These are phyloP conservation scores for Actenoides hombroni DNA, from an alignment of 2,113 vertebrate species.

Conservation along the genomic window DNA sequence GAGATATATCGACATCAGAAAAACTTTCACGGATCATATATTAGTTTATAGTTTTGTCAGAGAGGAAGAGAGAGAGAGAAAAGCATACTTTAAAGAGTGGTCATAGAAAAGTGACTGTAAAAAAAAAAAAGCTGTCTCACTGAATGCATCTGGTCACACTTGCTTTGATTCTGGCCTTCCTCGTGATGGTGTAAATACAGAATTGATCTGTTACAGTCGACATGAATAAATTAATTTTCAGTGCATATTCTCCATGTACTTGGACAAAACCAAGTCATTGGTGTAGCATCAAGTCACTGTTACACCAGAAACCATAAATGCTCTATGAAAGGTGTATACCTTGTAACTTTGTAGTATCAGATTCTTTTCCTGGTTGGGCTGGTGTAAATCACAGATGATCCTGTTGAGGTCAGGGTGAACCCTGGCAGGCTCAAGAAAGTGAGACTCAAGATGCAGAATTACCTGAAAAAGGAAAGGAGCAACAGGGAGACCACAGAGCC, in stretches of 20 bases:
- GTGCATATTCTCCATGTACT: neutral
- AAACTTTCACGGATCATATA: neutral
- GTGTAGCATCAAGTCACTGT: neutral
- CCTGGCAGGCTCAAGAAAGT: neutral
- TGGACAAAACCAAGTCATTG: neutral
- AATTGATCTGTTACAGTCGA: neutral
- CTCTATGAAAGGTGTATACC: neutral
- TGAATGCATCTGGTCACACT: neutral
- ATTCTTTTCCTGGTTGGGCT: neutral
- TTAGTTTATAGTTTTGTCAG: neutral
- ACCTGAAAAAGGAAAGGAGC: neutral
- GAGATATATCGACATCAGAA: neutral
- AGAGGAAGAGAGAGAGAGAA: neutral
- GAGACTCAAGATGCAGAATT: neutral
- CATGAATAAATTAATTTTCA: neutral
- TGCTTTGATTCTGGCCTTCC: neutral
- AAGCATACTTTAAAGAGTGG: neutral
- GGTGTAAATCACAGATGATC: neutral
- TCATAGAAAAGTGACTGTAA: neutral
- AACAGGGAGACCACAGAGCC: neutral
- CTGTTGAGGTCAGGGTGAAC: neutral
- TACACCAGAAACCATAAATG: neutral
- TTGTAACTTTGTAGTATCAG: neutral
- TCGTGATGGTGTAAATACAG: neutral
- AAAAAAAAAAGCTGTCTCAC: neutral